Percentiles rank a stretch among this genome's conserved stretches.
phyloP scores from a whole-genome alignment of 2,888 invertebrate genomes.

The Synanthedon vespiformis region DNA sequence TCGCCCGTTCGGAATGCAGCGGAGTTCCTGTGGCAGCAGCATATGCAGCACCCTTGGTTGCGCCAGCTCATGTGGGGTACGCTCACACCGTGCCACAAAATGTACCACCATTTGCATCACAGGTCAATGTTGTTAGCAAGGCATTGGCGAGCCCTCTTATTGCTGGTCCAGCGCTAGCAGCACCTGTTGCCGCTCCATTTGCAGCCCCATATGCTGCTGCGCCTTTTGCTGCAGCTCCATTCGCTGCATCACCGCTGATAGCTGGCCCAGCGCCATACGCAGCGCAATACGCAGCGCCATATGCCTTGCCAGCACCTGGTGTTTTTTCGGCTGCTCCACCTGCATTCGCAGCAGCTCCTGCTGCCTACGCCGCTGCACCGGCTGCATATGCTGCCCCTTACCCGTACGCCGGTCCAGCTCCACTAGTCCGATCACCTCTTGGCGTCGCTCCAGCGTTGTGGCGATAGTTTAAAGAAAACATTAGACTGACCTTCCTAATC shows the following conservation, averaged over 20 bases:
- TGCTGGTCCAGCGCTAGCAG: slow-evolving; percentile 21
- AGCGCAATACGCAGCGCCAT: slow-evolving; percentile 13
- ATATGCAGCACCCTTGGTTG: slow-evolving; percentile 49
- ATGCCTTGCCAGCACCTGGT: slow-evolving; percentile 2
- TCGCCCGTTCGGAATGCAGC: slow-evolving; percentile 44
- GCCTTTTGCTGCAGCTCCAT: slow-evolving; percentile 21
- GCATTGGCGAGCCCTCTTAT: slow-evolving; percentile 40
- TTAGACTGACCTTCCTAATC: slow-evolving; percentile 43
- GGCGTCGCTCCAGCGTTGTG: slow-evolving; percentile 52
- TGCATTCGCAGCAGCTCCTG: slow-evolving; percentile 4
- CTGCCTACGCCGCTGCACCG: slow-evolving; percentile 14
- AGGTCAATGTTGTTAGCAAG: slow-evolving; percentile 67
- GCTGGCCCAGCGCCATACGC: slow-evolving; percentile 13
- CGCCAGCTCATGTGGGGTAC: slow-evolving; percentile 71
- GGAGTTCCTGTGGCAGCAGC: slow-evolving; percentile 33
- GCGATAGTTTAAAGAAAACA: slow-evolving; percentile 57
- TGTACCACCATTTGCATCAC: slow-evolving; percentile 72
- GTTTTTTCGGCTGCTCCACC: slow-evolving; percentile 6
- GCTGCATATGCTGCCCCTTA: slow-evolving; percentile 22
- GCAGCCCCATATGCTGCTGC: slow-evolving; percentile 17
- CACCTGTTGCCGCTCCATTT: slow-evolving; percentile 15
- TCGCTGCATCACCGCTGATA: slow-evolving; percentile 10
- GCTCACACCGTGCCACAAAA: slow-evolving; percentile 72
- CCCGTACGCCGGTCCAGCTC: slow-evolving; percentile 23
- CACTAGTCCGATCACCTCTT: slow-evolving; percentile 33